Percentiles rank a stretch among this genome's conserved stretches.
phyloP scores from a whole-genome alignment of 2,113 vertebrate species.

The Willisornis vidua region DNA sequence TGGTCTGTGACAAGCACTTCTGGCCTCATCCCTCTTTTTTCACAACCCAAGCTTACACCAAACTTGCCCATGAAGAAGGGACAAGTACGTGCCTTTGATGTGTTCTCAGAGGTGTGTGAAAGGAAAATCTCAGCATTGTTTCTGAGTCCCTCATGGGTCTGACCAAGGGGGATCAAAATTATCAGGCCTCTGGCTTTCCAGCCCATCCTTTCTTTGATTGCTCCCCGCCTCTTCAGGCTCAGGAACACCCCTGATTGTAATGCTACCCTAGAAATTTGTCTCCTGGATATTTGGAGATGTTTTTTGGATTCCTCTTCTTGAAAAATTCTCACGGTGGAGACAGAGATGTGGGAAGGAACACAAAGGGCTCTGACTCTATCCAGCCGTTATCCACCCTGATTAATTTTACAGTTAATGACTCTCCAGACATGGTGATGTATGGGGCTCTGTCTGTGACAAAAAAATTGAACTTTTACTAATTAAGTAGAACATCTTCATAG shows the following conservation, averaged over 20 bases:
- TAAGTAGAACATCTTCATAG: slow-evolving; percentile 73
- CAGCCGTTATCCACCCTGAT: slow-evolving; percentile 55
- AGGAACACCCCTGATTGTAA: background rate
- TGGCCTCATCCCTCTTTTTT: background rate
- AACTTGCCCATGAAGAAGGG: background rate
- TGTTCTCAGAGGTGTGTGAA: background rate
- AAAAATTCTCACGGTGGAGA: background rate
- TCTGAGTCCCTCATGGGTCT: background rate
- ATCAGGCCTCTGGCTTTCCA: background rate
- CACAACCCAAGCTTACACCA: background rate
- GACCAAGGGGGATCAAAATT: background rate
- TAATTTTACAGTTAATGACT: slow-evolving; percentile 73
- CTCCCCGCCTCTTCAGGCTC: background rate
- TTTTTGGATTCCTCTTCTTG: background rate
- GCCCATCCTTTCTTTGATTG: background rate
- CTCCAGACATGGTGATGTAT: slow-evolving; percentile 67
- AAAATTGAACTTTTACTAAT: slow-evolving; percentile 75
- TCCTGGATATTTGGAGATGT: background rate
- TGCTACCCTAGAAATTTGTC: background rate
- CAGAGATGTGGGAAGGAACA: background rate
- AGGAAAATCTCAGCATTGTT: background rate
- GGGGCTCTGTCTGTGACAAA: slow-evolving; percentile 60
- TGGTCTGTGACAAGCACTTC: background rate
- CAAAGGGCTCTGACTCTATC: slow-evolving; percentile 25
- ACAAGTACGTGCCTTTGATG: background rate